Conservation (phyloP, 2,888 invertebrate genomes). For the Andrena fulva region DNA sequence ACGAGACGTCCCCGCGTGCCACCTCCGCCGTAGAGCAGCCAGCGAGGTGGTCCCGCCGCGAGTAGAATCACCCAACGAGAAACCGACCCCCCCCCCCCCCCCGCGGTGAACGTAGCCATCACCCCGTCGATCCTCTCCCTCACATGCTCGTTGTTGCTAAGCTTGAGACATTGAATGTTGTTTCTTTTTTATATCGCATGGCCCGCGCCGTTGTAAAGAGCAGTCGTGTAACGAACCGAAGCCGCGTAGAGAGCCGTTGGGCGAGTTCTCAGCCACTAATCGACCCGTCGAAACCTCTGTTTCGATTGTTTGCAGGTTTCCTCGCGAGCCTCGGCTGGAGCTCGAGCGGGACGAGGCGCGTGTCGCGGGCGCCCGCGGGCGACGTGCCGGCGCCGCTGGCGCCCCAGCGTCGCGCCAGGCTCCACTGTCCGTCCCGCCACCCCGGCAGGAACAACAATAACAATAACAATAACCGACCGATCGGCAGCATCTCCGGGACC, state of each 20-base stretch:
- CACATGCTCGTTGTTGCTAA: constrained; percentile 83
- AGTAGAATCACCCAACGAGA: constrained; percentile 47
- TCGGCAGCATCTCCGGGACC: constrained; percentile 66
- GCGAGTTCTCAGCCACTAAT: constrained; percentile 63
- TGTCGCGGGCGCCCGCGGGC: constrained; percentile 49
- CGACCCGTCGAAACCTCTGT: constrained; percentile 64
- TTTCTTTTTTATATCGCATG: constrained; percentile 82
- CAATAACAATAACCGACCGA: constrained; percentile 73
- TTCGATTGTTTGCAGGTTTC: constrained; percentile 79
- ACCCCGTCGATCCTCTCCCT: constrained; percentile 39
- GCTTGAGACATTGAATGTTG: constrained; percentile 83
- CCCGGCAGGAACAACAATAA: constrained; percentile 74
- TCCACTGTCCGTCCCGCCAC: constrained; percentile 81
- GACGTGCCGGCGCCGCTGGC: constrained; percentile 81
- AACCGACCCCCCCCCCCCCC: not conserved
- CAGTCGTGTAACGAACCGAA: constrained; percentile 53
- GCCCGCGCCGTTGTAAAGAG: constrained; percentile 79
- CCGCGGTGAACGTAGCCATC: constrained; percentile 35
- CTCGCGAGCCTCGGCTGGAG: constrained; percentile 81
- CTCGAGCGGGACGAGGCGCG: constrained; percentile 71
- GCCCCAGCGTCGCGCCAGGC: constrained; percentile 81
- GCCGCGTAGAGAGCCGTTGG: not conserved
- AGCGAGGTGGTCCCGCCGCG: constrained; percentile 11
- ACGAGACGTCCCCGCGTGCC: constrained; percentile 13
- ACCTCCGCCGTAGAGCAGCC: constrained; percentile 14